phyloP scores from a whole-genome alignment of 2,888 invertebrate genomes.

The Drosophila mettleri region DNA sequence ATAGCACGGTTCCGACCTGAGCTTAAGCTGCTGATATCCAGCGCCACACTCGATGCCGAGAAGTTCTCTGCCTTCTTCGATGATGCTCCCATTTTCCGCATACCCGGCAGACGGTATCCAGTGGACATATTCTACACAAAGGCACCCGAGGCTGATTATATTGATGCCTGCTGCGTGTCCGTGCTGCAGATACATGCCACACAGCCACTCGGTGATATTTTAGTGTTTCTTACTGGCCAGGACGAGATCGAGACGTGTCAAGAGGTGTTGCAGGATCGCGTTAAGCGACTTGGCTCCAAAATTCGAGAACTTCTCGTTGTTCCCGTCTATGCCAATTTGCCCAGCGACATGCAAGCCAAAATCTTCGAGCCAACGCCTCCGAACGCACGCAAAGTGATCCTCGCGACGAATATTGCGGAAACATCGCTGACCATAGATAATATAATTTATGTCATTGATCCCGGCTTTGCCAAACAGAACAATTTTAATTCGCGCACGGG shows the following conservation, averaged over 20 bases:
- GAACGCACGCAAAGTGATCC: conserved; percentile 97
- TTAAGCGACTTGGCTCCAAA: conserved; percentile 95
- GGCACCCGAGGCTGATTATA: conserved; percentile 99
- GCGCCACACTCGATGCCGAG: conserved; percentile 98
- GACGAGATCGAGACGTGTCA: conserved; percentile 96
- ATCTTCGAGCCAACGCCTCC: conserved; percentile 99
- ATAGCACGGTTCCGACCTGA: conserved; percentile 97
- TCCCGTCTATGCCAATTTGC: conserved; percentile 99
- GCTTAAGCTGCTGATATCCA: conserved; percentile 97
- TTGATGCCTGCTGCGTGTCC: conserved; percentile 99
- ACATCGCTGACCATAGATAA: conserved; percentile 99
- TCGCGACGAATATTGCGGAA: conserved; percentile 99
- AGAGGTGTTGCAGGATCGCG: conserved; percentile 95
- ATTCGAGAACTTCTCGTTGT: conserved; percentile 96
- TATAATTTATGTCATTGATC: conserved; percentile 99
- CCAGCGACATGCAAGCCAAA: conserved; percentile 99
- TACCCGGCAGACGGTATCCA: conserved; percentile 98
- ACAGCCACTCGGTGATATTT: conserved; percentile 97
- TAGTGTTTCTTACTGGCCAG: conserved; percentile 98
- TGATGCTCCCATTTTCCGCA: conserved; percentile 98
- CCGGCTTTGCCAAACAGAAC: conserved; percentile 99
- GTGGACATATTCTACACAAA: conserved; percentile 99
- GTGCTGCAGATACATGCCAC: conserved; percentile 99
- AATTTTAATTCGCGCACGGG: conserved; percentile 99
- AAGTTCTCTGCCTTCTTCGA: conserved; percentile 99